Conservation (phyloP, 2,113 vertebrate genomes). For the Lates calcarifer region DNA sequence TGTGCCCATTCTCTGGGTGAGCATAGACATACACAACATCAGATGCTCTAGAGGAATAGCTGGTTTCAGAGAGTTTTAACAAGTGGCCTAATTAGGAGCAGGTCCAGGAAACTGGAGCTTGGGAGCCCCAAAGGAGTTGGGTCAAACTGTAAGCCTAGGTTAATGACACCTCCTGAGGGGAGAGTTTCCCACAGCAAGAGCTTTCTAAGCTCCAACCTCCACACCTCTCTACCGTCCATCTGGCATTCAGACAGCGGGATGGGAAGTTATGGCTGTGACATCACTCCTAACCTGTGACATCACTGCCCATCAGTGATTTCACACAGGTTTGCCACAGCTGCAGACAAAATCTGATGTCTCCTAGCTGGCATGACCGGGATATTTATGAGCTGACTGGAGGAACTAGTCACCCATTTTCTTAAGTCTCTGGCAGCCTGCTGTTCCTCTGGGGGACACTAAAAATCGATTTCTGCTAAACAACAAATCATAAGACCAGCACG, state of each 20-base stretch:
- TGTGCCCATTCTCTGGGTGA: conserved; percentile 54
- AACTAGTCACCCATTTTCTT: conserved; percentile 77
- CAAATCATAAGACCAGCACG: conserved; percentile 76
- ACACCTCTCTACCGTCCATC: conserved; percentile 82
- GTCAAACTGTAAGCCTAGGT: conserved; percentile 84
- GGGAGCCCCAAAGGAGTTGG: conserved; percentile 62
- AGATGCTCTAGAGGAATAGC: conserved; percentile 65
- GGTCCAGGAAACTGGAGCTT: conserved; percentile 65
- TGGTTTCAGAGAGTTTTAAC: conserved; percentile 77
- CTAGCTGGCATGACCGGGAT: conserved; percentile 69
- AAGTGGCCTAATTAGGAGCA: conserved; percentile 84
- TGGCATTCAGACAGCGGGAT: conserved; percentile 74
- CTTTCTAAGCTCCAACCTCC: conserved; percentile 77
- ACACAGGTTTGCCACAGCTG: conserved; percentile 75
- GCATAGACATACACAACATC: conserved; percentile 65
- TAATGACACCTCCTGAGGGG: conserved; percentile 87
- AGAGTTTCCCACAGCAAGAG: conserved; percentile 80
- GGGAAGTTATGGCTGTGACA: conserved; percentile 83
- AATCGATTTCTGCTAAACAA: conserved; percentile 79
- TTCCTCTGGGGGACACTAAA: conserved; percentile 77
- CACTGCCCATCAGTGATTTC: conserved; percentile 78
- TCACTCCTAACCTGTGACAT: conserved; percentile 85
- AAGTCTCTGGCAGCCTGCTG: conserved; percentile 61
- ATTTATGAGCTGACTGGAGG: conserved; percentile 79
- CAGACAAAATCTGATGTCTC: conserved; percentile 77